phyloP scores from a whole-genome alignment of 1,140 invertebrate species.

The Chrysoperla carnea region DNA sequence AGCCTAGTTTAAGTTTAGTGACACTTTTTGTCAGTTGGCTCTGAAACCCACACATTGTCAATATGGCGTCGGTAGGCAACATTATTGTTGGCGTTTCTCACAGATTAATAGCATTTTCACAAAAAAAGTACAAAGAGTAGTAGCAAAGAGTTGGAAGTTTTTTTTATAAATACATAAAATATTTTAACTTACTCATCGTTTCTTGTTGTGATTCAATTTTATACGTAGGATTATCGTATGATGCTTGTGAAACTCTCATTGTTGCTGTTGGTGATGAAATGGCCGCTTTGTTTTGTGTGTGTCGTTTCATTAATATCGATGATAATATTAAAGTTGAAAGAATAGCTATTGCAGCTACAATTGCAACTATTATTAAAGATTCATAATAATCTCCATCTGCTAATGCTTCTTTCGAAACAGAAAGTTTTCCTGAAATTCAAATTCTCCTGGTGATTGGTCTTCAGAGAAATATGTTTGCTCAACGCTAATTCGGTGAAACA shows the following conservation, averaged over 20 bases:
- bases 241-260: constrained; percentile 53
- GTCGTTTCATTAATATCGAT: constrained; percentile 58
- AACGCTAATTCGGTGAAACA: background rate
- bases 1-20: too few relatives aligned
- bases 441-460: too few relatives aligned
- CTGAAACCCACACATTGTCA: too few relatives aligned
- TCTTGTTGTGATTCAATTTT: constrained; percentile 84
- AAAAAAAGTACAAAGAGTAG: too few relatives aligned
- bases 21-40: too few relatives aligned
- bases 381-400: constrained; percentile 62
- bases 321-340: constrained; percentile 61
- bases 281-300: constrained; percentile 43
- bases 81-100: too few relatives aligned
- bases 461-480: constrained; percentile 1
- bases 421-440: constrained; percentile 36
- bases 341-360: constrained; percentile 67
- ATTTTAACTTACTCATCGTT: constrained; percentile 63
- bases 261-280: constrained; percentile 40
- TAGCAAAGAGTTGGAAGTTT: too few relatives aligned
- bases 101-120: too few relatives aligned
- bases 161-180: too few relatives aligned
- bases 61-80: too few relatives aligned
- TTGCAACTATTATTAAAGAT: constrained; percentile 68
- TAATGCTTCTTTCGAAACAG: constrained; percentile 24
- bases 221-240: constrained; percentile 86